Evolutionary conservation across 2,797 vertebrate genomes (phyloP).

Genomic region (Craterocephalus amniculus): DNA sequence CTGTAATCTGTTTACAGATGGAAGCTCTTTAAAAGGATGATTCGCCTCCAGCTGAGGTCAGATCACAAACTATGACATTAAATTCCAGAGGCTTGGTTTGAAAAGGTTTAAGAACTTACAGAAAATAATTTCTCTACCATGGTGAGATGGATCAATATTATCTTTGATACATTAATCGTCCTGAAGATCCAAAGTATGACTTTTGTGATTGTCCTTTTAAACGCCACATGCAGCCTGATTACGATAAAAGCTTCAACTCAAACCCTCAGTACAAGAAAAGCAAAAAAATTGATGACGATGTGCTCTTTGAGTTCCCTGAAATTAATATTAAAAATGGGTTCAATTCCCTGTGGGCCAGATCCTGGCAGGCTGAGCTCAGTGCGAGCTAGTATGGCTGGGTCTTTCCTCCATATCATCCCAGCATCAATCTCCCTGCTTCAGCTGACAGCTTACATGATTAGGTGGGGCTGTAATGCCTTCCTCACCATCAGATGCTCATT

Average conservation of each 20-base stretch:
- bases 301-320: conserved; percentile 33
- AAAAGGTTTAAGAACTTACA: conserved; percentile 15
- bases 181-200: neutral
- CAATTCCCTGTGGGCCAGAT: conserved; percentile 45
- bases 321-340: conserved; percentile 34
- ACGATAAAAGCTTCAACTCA: conserved; percentile 8
- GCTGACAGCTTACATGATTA: conserved; percentile 79
- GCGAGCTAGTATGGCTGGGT: neutral
- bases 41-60: conserved; percentile 49
- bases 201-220: neutral
- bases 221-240: conserved; percentile 5
- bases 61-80: conserved; percentile 27
- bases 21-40: conserved; percentile 51
- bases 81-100: conserved; percentile 9
- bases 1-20: conserved; percentile 71
- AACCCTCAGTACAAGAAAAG: conserved; percentile 26
- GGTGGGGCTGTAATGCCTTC: conserved; percentile 62
- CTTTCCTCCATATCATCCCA: conserved; percentile 29
- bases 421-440: conserved; percentile 72
- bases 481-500: conserved; percentile 62
- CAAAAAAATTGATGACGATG: conserved; percentile 7
- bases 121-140: neutral
- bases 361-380: conserved; percentile 10
- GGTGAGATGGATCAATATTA: neutral
- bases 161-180: neutral